phyloP scores from a whole-genome alignment of 2,797 vertebrate genomes.

The Sebastes goodei region DNA sequence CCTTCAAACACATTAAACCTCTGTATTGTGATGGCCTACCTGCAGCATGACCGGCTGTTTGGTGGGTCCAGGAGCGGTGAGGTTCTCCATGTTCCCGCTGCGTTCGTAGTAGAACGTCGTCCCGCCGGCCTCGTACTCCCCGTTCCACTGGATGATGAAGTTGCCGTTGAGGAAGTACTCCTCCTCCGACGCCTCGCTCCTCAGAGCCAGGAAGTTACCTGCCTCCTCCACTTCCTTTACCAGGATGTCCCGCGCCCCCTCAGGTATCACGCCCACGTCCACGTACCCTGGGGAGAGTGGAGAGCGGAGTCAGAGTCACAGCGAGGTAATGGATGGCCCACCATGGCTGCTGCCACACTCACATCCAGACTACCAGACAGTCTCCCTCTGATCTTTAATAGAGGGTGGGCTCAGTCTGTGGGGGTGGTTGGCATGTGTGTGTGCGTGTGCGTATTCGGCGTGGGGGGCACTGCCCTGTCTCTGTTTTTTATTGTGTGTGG shows the following conservation, averaged over 20 bases:
- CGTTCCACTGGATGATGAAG: constrained; percentile 98
- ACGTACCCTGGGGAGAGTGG: constrained; percentile 87
- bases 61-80: constrained; percentile 93
- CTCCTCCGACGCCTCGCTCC: constrained; percentile 85
- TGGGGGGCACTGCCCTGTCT: constrained; percentile 78
- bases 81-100: constrained; percentile 92
- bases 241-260: constrained; percentile 93
- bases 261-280: constrained; percentile 93
- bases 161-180: constrained; percentile 96
- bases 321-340: constrained; percentile 72
- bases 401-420: constrained; percentile 70
- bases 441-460: constrained; percentile 55
- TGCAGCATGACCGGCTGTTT: constrained; percentile 92
- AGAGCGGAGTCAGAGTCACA: constrained; percentile 58
- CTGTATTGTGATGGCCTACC: constrained; percentile 76
- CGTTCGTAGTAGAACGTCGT: constrained; percentile 92
- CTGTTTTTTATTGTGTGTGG: constrained; percentile 76
- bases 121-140: constrained; percentile 92
- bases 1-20: background rate
- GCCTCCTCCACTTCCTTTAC: constrained; percentile 91
- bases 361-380: constrained; percentile 69
- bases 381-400: constrained; percentile 79
- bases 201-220: constrained; percentile 94
- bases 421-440: constrained; percentile 62
- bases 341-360: constrained; percentile 73